Conservation (phyloP, 1,140 invertebrate species). For the Limonius californicus region DNA sequence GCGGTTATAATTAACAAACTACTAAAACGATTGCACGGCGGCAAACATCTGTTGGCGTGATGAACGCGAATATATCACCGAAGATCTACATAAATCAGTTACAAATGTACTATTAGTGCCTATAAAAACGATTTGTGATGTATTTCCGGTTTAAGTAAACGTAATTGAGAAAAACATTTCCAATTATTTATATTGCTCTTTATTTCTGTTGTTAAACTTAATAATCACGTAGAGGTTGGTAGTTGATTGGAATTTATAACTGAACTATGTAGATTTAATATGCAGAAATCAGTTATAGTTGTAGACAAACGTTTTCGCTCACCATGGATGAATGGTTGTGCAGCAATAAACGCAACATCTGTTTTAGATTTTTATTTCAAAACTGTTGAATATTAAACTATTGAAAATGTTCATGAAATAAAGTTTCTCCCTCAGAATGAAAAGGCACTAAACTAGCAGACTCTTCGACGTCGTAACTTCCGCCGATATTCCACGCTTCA, state of each 20-base stretch:
- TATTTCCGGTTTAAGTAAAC: not conserved
- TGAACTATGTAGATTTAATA: no score
- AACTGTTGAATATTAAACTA: no score
- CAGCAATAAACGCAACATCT: no score
- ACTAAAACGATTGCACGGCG: not conserved
- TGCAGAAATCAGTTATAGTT: no score
- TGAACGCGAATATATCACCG: not conserved
- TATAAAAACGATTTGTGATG: not conserved
- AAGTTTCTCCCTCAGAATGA: constrained; percentile 36
- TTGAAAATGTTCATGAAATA: constrained; percentile 41
- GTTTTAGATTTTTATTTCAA: no score
- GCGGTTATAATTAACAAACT: not conserved
- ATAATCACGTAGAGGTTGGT: no score
- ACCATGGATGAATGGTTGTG: no score
- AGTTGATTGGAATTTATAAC: no score
- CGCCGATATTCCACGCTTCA: constrained; percentile 44
- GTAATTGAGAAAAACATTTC: not conserved
- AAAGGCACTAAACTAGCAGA: constrained; percentile 46
- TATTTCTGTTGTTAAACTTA: not conserved
- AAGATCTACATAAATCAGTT: not conserved
- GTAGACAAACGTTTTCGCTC: no score
- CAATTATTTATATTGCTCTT: not conserved
- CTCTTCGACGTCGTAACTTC: constrained; percentile 46
- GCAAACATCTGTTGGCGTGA: not conserved
- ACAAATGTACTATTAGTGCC: not conserved